These are phyloP conservation scores for Acanthochromis polyacanthus DNA, from an alignment of 2,113 vertebrate genomes.

Conservation along the genomic window DNA sequence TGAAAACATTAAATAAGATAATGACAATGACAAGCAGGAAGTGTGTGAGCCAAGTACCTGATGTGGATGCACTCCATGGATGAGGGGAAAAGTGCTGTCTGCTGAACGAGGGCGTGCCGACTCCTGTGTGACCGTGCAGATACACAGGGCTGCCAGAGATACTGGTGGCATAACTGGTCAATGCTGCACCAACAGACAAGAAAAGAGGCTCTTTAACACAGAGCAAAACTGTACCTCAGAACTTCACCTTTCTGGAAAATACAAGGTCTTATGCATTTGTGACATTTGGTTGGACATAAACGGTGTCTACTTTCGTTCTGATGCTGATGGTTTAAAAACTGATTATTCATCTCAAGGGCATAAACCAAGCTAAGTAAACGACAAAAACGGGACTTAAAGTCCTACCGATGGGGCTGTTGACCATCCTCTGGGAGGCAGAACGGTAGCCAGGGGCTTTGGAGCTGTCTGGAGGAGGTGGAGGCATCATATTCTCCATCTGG, in stretches of 20 bases:
- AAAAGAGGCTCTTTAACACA: slow-evolving; percentile 84
- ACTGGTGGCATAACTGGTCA: slow-evolving; percentile 95
- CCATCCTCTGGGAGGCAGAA: slow-evolving; percentile 92
- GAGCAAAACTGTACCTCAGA: slow-evolving; percentile 37
- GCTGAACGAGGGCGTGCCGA: slow-evolving; percentile 96
- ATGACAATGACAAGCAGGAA: neutral
- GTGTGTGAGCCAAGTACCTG: slow-evolving; percentile 84
- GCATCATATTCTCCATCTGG: slow-evolving; percentile 93
- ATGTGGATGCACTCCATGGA: slow-evolving; percentile 97
- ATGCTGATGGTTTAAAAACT: neutral
- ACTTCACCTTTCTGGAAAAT: neutral
- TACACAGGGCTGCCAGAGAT: slow-evolving; percentile 96
- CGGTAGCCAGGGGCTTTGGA: slow-evolving; percentile 98
- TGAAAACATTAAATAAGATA: neutral
- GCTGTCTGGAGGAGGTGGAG: slow-evolving; percentile 88
- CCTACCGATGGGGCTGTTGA: slow-evolving; percentile 94
- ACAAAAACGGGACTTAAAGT: neutral
- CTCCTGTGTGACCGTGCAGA: slow-evolving; percentile 91
- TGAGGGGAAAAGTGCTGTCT: slow-evolving; percentile 99
- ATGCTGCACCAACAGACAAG: slow-evolving; percentile 82
- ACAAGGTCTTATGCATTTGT: neutral
- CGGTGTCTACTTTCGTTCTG: too few species aligned
- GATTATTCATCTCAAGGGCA: neutral
- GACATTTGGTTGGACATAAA: neutral
- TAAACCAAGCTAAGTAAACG: neutral